Base-by-base conservation (phyloP, 2,888 invertebrate genomes). In the Lasioglossum marginatum region DNA sequence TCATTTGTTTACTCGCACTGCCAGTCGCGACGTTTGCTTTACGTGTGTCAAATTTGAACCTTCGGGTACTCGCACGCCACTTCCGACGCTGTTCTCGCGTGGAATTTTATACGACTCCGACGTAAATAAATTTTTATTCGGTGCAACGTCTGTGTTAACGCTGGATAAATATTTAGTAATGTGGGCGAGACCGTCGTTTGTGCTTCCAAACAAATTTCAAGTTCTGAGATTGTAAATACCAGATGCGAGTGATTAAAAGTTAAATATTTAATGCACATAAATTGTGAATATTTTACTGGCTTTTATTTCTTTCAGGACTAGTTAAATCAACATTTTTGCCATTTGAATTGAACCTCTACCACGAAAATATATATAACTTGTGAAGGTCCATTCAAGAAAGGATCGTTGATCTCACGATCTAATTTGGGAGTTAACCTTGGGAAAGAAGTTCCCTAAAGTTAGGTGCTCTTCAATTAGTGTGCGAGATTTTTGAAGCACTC, bases 11-110 rank as follows among this genome's bases (percentile, higher is more conserved):
- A 57, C 57, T 57, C 57, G n/a, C 57, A 1, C 57, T n/a, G 12
- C n/a, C 57, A n/a, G 57, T 57, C 57, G n/a, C 57, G 57, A 57
- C 57, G 57, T 57, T 57, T 57, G 57, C n/a, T 57, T 57, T n/a
- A n/a, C 57, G 10, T 57, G 57, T 4, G 57, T n/a, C 10, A 57
- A 57, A 57, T 57, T 57, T 57, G n/a, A n/a, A 57, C 8, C 57
- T 12, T 1, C 57, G n/a, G 4, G 1, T n/a, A n/a, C 57, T 52
- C 52, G 23, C 23, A 23, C 10, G n/a, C 12, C n/a, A 12, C n/a
- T n/a, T 57, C 12, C n/a, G n/a, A 4, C 57, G 12, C 12, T 12
- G 12, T 10, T 12, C n/a, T 12, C n/a, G 57, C n/a, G 12, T 4
- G n/a, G n/a, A 57, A 57, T n/a, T 57, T 57, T 57, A 57, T n/a